Base-by-base conservation (phyloP, 2,888 invertebrate species). In the Melanostoma scalare region DNA sequence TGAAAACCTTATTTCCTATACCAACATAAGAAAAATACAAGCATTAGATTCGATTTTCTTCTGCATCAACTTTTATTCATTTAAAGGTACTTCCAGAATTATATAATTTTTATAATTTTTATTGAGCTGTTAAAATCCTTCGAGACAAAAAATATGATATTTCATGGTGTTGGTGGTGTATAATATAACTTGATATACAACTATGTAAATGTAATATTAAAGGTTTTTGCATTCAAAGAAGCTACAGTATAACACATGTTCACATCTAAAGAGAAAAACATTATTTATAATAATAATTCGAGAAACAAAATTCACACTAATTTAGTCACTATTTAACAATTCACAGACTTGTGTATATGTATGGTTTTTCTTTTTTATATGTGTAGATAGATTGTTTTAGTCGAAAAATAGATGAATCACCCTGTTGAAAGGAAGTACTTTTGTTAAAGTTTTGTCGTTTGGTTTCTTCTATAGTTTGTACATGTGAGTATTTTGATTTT, bases 81-180 rank as follows among this genome's bases (percentile, higher is more conserved):
- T 20, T 20, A 20, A 20, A 56, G 61, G 61, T 63, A 42, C 53
- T 20, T 42, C 53, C 36, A 31, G 38, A 44, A 48, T 63, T 56
- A 55, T 44, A 75, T 60, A 20, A 36, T 5, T 67, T 67, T 4
- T 67, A 56, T 44, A 10, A 33, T 53, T 44, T 42, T 38, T 52
- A 55, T 79, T 84, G 84, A 84, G 79, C 84, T 75, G 67, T 67
- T 74, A 71, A 74, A 79, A 65, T 60, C 33, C 36, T 78, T 71
- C 6, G 60, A 79, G 79, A 84, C 69, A 67, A 67, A 50, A 72
- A 77, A 73, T 63, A 56, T 69, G 52, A 68, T 53, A 73, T 68
- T 58, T 6, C 38, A 33, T 60, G 67, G 55, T 44, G 56, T 35
- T 46, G 20, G 20, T 53, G 44, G 67, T 77, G 74, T 74, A 74